Conservation (phyloP, 2,113 vertebrate species). For the Ciconia maguari region DNA sequence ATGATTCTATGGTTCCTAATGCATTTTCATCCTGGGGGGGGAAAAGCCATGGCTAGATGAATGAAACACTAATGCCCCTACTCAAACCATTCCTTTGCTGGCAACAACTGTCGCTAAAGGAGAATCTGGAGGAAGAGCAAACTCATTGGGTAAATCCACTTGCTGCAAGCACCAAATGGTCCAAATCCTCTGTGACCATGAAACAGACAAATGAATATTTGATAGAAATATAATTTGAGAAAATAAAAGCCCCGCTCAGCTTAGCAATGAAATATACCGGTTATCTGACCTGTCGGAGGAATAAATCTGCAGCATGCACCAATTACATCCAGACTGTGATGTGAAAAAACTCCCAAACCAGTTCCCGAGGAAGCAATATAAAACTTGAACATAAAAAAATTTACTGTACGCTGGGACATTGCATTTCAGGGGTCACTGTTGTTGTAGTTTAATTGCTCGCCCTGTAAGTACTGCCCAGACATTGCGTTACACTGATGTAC, state of each 20-base stretch:
- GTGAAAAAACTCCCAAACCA: not conserved
- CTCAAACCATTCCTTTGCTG: not conserved
- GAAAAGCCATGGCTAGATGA: not conserved
- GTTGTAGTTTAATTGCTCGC: constrained; percentile 26
- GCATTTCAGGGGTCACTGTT: constrained; percentile 21
- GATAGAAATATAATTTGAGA: constrained; percentile 65
- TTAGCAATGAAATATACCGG: constrained; percentile 56
- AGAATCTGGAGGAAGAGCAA: not conserved
- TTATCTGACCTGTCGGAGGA: constrained; percentile 41
- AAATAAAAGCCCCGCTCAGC: constrained; percentile 45
- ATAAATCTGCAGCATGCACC: constrained; percentile 61
- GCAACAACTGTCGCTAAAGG: not conserved
- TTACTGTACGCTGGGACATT: not conserved
- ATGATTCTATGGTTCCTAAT: not conserved
- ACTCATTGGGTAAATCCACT: not conserved
- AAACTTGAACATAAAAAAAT: constrained; percentile 23
- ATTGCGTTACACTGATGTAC: not conserved
- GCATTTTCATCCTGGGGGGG: not conserved
- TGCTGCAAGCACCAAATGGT: not conserved
- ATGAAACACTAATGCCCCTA: not conserved
- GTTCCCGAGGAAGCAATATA: constrained; percentile 32
- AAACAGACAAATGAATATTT: constrained; percentile 68
- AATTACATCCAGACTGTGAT: constrained; percentile 9
- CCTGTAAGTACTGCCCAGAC: not conserved
- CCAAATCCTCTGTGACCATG: constrained; percentile 21